Conservation (phyloP, 2,888 invertebrate genomes). For the Eupithecia exiguata region DNA sequence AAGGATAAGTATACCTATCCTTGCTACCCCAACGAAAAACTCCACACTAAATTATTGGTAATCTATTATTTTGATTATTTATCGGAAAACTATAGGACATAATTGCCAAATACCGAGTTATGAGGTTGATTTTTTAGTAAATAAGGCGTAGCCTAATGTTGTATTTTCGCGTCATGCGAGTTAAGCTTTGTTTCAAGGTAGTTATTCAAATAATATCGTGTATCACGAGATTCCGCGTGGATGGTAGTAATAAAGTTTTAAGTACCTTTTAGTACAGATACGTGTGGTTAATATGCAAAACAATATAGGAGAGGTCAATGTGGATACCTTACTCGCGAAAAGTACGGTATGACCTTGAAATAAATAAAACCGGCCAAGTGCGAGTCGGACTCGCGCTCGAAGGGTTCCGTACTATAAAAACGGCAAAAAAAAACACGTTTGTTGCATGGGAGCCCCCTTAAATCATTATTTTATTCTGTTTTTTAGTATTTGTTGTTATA, state of each 20-base stretch:
- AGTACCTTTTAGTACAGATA: constrained; percentile 1
- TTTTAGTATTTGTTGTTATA: too few relatives aligned
- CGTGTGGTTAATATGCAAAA: constrained; percentile 6
- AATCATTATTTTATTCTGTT: too few relatives aligned
- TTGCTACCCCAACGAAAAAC: too few relatives aligned
- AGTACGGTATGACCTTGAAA: not conserved
- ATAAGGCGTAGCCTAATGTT: not conserved
- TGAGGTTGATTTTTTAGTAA: not conserved
- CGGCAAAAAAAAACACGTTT: too few relatives aligned
- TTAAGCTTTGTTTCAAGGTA: constrained; percentile 11
- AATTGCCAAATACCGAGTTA: not conserved
- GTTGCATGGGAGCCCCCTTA: too few relatives aligned
- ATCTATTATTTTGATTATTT: too few relatives aligned
- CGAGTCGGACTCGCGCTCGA: too few relatives aligned
- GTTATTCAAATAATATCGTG: constrained; percentile 11
- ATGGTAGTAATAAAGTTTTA: not conserved
- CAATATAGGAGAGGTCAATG: not conserved
- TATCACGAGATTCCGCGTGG: constrained; percentile 21
- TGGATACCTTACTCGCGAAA: not conserved
- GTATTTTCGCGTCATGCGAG: not conserved
- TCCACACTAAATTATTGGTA: too few relatives aligned
- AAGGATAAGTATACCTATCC: too few relatives aligned
- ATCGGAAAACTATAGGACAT: too few relatives aligned
- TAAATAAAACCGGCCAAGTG: too few relatives aligned
- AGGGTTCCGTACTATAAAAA: too few relatives aligned